Percentiles rank a stretch among this genome's conserved stretches.
Evolutionary conservation across 2,888 invertebrate genomes (phyloP).

Genomic region (Cryptophagus acutangulus): DNA sequence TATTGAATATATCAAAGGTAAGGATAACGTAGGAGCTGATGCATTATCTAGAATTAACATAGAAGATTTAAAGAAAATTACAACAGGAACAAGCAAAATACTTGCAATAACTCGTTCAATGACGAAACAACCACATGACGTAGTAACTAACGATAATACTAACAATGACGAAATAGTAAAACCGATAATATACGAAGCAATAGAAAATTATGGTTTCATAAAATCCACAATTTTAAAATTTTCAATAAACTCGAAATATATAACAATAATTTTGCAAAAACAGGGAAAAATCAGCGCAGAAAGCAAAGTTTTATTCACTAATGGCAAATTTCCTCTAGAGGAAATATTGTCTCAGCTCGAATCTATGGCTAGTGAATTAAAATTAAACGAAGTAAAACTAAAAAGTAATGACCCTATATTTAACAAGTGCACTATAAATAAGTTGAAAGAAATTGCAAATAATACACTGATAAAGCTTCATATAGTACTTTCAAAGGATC

Average conservation of each 20-base stretch:
- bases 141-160: too few relatives aligned
- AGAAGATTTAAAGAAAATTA: background rate
- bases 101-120: background rate
- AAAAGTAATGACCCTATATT: background rate
- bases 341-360: background rate
- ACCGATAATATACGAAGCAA: too few relatives aligned
- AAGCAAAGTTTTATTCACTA: too few relatives aligned
- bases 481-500: background rate
- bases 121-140: too few relatives aligned
- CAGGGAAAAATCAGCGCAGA: too few relatives aligned
- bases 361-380: background rate
- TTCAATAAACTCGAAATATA: too few relatives aligned
- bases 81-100: background rate
- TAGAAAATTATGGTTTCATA: too few relatives aligned
- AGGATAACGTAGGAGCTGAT: constrained; percentile 13
- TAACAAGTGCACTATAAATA: background rate
- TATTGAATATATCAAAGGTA: constrained; percentile 7
- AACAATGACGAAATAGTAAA: too few relatives aligned
- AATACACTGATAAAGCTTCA: too few relatives aligned
- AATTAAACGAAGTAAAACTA: background rate
- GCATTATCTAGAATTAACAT: constrained; percentile 9
- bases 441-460: background rate
- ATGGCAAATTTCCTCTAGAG: background rate
- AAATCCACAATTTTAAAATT: too few relatives aligned
- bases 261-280: too few relatives aligned